phyloP scores from a whole-genome alignment of 2,888 invertebrate species.

The Ceriagrion tenellum region DNA sequence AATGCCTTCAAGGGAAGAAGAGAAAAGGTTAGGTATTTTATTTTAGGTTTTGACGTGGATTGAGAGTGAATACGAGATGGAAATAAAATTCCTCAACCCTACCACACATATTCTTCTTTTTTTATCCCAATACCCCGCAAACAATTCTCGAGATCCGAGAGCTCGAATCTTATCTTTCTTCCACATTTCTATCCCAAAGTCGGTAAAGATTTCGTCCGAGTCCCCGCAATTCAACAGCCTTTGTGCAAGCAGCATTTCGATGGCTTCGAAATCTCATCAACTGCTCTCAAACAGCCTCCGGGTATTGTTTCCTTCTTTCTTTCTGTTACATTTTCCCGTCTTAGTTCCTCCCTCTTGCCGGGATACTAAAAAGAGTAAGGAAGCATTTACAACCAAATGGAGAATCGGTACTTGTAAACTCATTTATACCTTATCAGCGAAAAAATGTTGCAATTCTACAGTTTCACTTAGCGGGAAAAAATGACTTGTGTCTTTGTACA shows the following conservation, averaged over 20 bases:
- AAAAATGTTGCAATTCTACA: no score
- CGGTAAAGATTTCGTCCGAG: background rate
- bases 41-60: conserved; percentile 1
- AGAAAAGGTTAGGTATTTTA: background rate
- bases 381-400: no score
- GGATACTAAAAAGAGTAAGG: no score
- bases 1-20: background rate
- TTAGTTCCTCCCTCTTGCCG: no score
- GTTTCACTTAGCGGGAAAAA: no score
- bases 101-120: background rate
- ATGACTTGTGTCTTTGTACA: no score
- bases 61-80: background rate
- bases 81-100: background rate
- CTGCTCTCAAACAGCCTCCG: no score
- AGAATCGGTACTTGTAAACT: no score
- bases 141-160: background rate
- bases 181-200: background rate
- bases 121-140: background rate
- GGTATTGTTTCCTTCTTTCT: no score
- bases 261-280: background rate
- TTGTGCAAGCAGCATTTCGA: background rate
- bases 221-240: background rate
- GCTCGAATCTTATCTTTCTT: background rate
- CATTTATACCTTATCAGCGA: no score
- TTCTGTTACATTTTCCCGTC: no score